Base-by-base conservation (phyloP, 2,888 invertebrate species). In the Mycalesis mineus region DNA sequence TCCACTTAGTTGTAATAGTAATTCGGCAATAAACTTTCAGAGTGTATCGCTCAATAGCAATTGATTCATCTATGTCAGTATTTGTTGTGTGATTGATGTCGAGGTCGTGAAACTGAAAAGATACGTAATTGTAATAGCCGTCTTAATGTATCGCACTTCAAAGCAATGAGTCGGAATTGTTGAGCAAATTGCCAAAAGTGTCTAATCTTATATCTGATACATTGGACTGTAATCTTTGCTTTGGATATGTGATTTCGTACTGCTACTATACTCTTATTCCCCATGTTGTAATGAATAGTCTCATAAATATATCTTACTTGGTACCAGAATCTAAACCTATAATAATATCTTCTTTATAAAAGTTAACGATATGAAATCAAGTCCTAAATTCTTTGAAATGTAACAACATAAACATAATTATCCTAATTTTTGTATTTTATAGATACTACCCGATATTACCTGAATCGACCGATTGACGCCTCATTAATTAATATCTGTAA, bases 11-110 rank as follows among this genome's bases (percentile, higher is more conserved):
- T 22, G 22, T n/a, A n/a, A 1, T 11, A 47, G 11, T 47, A 11
- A 47, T 33, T 15, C 6, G 47, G 33, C 33, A 15, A 47, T 15
- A 45, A 29, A 31, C 14, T 14, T 45, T 31, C 14, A 45, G 29
- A 31, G 45, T 29, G 7, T 39, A 13, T 33, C 15, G 31, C 14
- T 15, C 15, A 47, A 33, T 47, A 47, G 15, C 31, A 47, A 47
- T 47, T 47, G 15, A 47, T 33, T 47, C 4, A 47, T 47, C 3
- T 47, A 15, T 15, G 47, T 47, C 11, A 7, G 51, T 44, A 42
- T 42, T 33, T 42, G 48, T 15, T 56, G 51, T 57, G 36, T 65
- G 65, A 70, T 68, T 68, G 67, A 68, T 65, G 68, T 60, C 66
- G 63, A 69, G 68, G 70, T 64, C 67, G 51, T 50, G 57, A 53